Evolutionary conservation across 1,140 invertebrate species (phyloP).

Genomic region (Apis dorsata): DNA sequence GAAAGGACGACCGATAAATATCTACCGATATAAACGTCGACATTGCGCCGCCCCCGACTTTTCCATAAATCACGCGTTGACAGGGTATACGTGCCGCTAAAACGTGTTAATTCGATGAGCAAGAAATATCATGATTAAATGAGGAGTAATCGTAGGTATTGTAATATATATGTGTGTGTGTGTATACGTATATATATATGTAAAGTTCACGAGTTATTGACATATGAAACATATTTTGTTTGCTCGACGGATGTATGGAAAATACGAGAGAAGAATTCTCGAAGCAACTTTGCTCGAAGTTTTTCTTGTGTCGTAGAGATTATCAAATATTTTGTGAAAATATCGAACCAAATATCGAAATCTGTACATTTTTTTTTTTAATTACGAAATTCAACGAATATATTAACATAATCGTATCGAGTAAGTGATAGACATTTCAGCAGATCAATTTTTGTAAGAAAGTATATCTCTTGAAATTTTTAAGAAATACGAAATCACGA

Average conservation of each 20-base stretch:
- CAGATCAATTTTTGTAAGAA: too few relatives aligned
- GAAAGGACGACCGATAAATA: conserved; percentile 67
- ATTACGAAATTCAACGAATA: too few relatives aligned
- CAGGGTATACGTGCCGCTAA: conserved; percentile 28
- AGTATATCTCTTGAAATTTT: too few relatives aligned
- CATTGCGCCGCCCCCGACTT: conserved; percentile 46
- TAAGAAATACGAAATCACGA: too few relatives aligned
- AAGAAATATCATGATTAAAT: conserved; percentile 26
- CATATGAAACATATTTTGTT: neutral
- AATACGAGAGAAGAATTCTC: neutral
- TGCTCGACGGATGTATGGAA: neutral
- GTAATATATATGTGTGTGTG: neutral
- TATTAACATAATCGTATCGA: neutral
- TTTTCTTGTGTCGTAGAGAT: neutral
- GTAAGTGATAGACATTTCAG: neutral
- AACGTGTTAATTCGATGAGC: conserved; percentile 54
- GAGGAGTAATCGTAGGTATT: neutral
- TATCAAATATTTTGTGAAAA: neutral
- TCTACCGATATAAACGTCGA: conserved; percentile 68
- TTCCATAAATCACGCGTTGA: conserved; percentile 59
- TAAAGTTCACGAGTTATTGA: neutral
- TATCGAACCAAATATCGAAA: neutral
- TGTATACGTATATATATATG: too few relatives aligned
- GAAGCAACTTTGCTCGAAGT: neutral
- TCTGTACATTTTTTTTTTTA: neutral